Conservation (phyloP, 2,797 vertebrate genomes). For the Melopsittacus undulatus region DNA sequence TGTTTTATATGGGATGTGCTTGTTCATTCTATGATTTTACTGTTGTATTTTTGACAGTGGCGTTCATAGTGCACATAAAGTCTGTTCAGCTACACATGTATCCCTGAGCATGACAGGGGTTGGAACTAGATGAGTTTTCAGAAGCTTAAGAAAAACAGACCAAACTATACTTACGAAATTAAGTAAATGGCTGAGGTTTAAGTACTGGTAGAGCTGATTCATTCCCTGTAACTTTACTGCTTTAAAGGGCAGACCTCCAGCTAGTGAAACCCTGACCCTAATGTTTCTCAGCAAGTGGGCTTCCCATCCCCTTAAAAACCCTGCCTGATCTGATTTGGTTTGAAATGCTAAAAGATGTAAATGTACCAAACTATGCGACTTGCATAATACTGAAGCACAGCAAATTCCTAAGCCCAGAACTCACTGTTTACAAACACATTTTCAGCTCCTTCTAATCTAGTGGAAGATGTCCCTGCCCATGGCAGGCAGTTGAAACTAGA, state of each 20-base stretch:
- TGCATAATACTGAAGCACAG: background rate
- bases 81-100: background rate
- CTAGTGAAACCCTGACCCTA: background rate
- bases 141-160: background rate
- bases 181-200: background rate
- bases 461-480: background rate
- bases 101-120: background rate
- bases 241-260: background rate
- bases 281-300: background rate
- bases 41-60: background rate
- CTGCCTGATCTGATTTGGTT: background rate
- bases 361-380: background rate
- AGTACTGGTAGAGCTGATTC: background rate
- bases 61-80: background rate
- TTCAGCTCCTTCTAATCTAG: background rate
- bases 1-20: background rate
- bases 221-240: background rate
- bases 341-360: background rate
- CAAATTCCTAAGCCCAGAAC: background rate
- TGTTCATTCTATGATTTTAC: background rate
- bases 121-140: background rate
- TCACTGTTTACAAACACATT: constrained; percentile 36
- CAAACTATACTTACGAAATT: background rate
- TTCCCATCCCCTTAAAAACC: background rate
- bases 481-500: background rate